A percentile compares a stretch with the other conserved stretches of the same genome.
These are phyloP conservation scores for Paralichthys olivaceus DNA, from an alignment of 2,113 vertebrate genomes.

Conservation along the genomic window DNA sequence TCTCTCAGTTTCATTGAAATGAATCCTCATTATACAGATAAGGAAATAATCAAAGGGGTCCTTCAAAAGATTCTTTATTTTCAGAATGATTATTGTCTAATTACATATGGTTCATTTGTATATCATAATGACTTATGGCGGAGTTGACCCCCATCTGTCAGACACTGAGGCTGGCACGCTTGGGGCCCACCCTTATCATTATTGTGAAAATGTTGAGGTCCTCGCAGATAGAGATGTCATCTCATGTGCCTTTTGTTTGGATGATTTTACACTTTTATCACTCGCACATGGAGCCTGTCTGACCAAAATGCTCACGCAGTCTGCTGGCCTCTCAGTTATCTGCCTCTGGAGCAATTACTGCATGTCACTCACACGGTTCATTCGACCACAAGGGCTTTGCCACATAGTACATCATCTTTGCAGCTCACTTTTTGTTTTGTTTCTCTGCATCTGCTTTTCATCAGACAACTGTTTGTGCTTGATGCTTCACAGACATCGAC, in stretches of 20 bases:
- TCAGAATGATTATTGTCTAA: neutral
- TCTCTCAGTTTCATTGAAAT: neutral
- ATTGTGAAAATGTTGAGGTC: conserved; percentile 50
- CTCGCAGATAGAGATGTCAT: conserved; percentile 61
- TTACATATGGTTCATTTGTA: neutral
- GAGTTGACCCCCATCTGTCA: conserved; percentile 29
- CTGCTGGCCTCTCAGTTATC: conserved; percentile 35
- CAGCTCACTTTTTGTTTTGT: conserved; percentile 49
- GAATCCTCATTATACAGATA: neutral
- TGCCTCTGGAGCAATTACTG: conserved; percentile 36
- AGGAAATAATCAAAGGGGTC: neutral
- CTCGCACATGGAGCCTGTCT: conserved; percentile 50
- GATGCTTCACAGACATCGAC: conserved; percentile 51
- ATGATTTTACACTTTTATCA: conserved; percentile 71
- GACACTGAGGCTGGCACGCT: conserved; percentile 42
- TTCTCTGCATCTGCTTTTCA: conserved; percentile 68
- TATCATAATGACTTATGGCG: neutral
- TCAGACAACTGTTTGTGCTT: conserved; percentile 45
- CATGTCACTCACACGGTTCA: conserved; percentile 43
- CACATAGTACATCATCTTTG: conserved; percentile 65
- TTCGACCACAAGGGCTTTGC: conserved; percentile 33
- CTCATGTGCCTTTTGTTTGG: conserved; percentile 63
- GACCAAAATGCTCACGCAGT: conserved; percentile 43
- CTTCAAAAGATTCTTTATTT: neutral
- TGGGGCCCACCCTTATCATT: conserved; percentile 58